These are phyloP conservation scores for Octodon degus DNA, from an alignment of 2,113 vertebrate genomes.

Conservation along the genomic window DNA sequence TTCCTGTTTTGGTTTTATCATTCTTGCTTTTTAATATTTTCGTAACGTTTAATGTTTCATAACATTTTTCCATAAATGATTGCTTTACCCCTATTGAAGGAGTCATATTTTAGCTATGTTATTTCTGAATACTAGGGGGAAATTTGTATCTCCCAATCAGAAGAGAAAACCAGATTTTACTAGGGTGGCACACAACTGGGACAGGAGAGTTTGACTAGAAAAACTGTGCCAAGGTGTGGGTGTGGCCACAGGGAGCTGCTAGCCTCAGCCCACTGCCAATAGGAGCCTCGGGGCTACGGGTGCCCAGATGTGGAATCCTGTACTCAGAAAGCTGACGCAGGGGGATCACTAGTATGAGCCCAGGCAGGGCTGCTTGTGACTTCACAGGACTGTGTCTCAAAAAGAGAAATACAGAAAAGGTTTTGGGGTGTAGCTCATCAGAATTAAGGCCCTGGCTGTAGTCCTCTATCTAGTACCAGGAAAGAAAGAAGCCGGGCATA, in stretches of 20 bases:
- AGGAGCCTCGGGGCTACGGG: background rate
- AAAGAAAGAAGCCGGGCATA: background rate
- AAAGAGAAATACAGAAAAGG: background rate
- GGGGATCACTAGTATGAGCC: background rate
- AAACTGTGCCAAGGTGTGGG: background rate
- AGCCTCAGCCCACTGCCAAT: background rate
- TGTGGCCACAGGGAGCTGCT: background rate
- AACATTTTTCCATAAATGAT: slow-evolving; percentile 21
- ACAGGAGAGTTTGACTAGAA: background rate
- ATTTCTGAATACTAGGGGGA: background rate
- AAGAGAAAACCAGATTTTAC: background rate
- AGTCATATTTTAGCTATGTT: slow-evolving; percentile 14
- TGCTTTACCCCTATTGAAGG: slow-evolving; percentile 22
- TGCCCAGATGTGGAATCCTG: background rate
- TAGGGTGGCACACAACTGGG: background rate
- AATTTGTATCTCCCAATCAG: background rate
- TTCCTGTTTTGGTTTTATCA: slow-evolving; percentile 49
- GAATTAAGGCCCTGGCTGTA: background rate
- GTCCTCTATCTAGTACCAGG: no score
- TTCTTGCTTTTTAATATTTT: slow-evolving; percentile 54
- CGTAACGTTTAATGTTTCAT: slow-evolving; percentile 38
- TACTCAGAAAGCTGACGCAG: background rate
- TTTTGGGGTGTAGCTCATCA: background rate
- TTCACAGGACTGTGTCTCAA: background rate
- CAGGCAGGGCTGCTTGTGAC: background rate